Evolutionary conservation across 2,888 invertebrate genomes (phyloP).

Genomic region (Chrysolina oricalcia): DNA sequence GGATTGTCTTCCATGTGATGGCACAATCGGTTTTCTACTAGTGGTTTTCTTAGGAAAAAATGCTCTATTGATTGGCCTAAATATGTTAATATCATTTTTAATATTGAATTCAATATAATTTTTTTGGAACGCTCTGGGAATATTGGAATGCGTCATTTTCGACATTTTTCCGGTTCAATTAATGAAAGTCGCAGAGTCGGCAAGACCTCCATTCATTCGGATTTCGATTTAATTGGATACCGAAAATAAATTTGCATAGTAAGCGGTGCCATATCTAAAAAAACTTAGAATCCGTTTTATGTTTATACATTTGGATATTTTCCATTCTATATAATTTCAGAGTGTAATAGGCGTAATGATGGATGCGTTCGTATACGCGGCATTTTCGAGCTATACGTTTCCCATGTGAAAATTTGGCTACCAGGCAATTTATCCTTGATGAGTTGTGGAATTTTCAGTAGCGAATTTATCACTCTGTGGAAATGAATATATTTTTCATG

Average conservation of each 20-base stretch:
- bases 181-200: constrained; percentile 10
- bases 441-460: no score
- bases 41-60: no score
- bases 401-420: neutral
- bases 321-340: neutral
- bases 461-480: no score
- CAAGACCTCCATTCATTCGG: constrained; percentile 8
- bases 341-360: neutral
- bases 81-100: neutral
- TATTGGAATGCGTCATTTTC: constrained; percentile 8
- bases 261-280: neutral
- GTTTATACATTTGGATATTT: constrained; percentile 7
- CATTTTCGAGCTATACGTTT: neutral
- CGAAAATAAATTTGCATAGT: constrained; percentile 10
- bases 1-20: no score
- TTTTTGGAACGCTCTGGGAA: neutral
- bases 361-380: neutral
- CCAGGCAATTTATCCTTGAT: neutral
- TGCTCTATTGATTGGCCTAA: no score
- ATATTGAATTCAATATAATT: neutral
- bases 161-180: constrained; percentile 10
- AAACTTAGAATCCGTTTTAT: constrained; percentile 7
- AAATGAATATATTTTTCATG: no score
- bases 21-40: no score
- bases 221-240: neutral